Evolutionary conservation across 2,888 invertebrate genomes (phyloP), one percentile per base, ranked within the genome.

Genomic region (Aphidoletes aphidimyza): DNA sequence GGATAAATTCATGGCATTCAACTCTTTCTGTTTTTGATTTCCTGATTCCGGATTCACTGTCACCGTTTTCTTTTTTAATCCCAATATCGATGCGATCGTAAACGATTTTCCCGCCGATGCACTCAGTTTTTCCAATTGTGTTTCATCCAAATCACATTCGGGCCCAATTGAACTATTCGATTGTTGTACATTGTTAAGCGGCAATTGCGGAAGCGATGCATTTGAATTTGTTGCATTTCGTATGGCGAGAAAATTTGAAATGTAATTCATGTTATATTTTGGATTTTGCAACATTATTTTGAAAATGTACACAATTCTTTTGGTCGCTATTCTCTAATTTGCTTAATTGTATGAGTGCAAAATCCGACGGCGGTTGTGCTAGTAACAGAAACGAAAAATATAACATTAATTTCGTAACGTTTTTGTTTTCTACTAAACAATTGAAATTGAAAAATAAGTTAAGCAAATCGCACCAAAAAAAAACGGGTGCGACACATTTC

Each of bases 81-180:
- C 96, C 87, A 97, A 92, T 87, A 96, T 96, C 86, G 96, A 96
- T 86, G 96, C 96, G 87, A 97, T 97, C 36, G 96, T 96, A 88
- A 97, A 97, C 8, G 95, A 95, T 88, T 94, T 95, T 69, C 93
- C 93, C 34, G 85, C 84, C n/a, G 85, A 85, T n/a, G 84, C 86
- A 39, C 85, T 86, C 8, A 85, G 83, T 85, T 89, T 89, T 87
- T 90, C 90, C 86, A 90, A 88, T 86, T 90, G 88, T 86, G 90
- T 88, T 86, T 88, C 89, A 69, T 86, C 84, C 22, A 81, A 81
- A 19, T 81, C 81, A 37, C 81, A 81, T 6, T 81, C 81, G 19
- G 37, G 8, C 1, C 78, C 78, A 36, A 78, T 78, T 36, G 36
- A 11, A n/a, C 5, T 3, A 78, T 36, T 78, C 3, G 42, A 6